Conservation (phyloP, 2,113 vertebrate species). For the Rattus rattus region DNA sequence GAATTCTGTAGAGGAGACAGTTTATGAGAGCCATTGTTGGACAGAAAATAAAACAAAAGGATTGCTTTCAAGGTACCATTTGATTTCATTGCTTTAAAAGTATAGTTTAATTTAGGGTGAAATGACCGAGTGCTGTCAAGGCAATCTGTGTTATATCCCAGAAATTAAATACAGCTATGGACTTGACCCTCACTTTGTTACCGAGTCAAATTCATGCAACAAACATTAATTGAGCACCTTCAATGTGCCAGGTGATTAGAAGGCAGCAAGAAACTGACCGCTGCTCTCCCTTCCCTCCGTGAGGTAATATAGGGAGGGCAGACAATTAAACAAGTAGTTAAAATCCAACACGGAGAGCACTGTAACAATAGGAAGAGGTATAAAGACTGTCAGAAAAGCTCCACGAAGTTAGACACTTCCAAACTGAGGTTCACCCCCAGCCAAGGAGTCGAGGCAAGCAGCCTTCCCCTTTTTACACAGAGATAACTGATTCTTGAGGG, state of each 20-base stretch:
- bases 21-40: background rate
- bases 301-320: background rate
- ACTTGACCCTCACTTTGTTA: background rate
- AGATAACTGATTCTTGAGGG: accelerated
- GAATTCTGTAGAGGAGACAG: conserved; percentile 23
- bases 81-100: background rate
- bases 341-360: conserved; percentile 1
- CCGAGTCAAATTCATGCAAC: conserved; percentile 17
- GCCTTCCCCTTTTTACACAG: background rate
- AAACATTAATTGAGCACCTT: conserved; percentile 46
- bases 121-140: conserved; percentile 8
- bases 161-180: conserved; percentile 5
- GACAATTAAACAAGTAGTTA: conserved; percentile 27
- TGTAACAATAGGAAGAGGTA: background rate
- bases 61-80: conserved; percentile 30
- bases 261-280: background rate
- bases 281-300: background rate
- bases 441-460: background rate
- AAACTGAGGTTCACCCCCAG: background rate
- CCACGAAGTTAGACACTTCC: background rate
- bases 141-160: background rate
- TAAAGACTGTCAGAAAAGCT: background rate
- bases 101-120: background rate
- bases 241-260: background rate
- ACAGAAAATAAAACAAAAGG: background rate